These are phyloP conservation scores for Heliconius ismenius DNA, from an alignment of 2,888 invertebrate species.

Conservation along the genomic window DNA sequence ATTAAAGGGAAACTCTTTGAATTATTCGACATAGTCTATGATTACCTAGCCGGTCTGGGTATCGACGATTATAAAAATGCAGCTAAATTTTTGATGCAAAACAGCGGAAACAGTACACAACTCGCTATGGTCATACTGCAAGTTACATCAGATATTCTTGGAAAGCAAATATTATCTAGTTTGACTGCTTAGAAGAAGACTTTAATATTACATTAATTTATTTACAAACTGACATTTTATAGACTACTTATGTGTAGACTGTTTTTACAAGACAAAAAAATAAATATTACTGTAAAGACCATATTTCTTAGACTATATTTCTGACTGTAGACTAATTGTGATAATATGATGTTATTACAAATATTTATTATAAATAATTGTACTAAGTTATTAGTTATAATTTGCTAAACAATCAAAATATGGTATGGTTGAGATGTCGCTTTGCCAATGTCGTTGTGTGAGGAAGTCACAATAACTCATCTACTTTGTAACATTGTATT, in stretches of 20 bases:
- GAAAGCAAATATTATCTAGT: constrained; percentile 66
- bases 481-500: background rate
- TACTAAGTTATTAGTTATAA: background rate
- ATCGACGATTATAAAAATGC: constrained; percentile 66
- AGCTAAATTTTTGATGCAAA: constrained; percentile 55
- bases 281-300: background rate
- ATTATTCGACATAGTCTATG: constrained; percentile 70
- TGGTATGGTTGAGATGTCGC: too few relatives aligned
- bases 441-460: too few relatives aligned
- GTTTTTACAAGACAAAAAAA: background rate
- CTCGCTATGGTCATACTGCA: constrained; percentile 65
- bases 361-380: background rate
- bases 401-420: background rate
- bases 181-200: constrained; percentile 49
- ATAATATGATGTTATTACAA: background rate
- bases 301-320: constrained; percentile 6
- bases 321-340: constrained; percentile 18
- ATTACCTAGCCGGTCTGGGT: constrained; percentile 69
- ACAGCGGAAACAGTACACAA: constrained; percentile 52
- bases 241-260: constrained; percentile 9
- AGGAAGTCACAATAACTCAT: background rate
- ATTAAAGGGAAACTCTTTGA: constrained; percentile 62
- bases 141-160: constrained; percentile 59
- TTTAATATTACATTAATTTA: constrained; percentile 1
- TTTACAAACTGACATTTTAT: constrained; percentile 11